Conservation (phyloP, 2,113 vertebrate species). For the Ovis canadensis region DNA sequence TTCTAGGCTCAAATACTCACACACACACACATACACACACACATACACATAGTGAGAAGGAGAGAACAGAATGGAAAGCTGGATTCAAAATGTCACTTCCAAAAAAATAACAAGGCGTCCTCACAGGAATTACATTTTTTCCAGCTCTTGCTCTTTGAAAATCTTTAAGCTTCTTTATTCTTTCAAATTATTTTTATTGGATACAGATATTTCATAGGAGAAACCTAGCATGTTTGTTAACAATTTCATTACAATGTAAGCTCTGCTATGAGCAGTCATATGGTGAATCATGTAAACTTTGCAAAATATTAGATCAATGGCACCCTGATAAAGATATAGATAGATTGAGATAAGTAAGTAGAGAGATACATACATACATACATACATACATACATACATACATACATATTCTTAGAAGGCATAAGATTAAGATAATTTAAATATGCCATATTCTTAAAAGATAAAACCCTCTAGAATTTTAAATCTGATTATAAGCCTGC, state of each 20-base stretch:
- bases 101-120: constrained; percentile 40
- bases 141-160: neutral
- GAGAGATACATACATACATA: neutral
- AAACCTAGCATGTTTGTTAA: constrained; percentile 39
- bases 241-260: constrained; percentile 34
- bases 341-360: neutral
- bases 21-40: neutral
- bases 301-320: neutral
- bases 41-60: neutral
- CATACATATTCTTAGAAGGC: constrained; percentile 25
- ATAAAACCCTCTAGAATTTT: neutral
- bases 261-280: neutral
- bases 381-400: neutral
- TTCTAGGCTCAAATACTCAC: neutral
- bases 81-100: neutral
- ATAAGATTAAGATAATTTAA: neutral
- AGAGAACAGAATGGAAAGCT: neutral
- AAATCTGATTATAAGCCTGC: neutral
- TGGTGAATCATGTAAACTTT: neutral
- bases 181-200: constrained; percentile 54
- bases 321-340: neutral
- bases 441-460: neutral
- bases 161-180: neutral
- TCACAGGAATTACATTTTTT: neutral
- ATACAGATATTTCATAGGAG: constrained; percentile 43